These are phyloP conservation scores for Listronotus oregonensis DNA, from an alignment of 1,140 invertebrate genomes.

Conservation along the genomic window DNA sequence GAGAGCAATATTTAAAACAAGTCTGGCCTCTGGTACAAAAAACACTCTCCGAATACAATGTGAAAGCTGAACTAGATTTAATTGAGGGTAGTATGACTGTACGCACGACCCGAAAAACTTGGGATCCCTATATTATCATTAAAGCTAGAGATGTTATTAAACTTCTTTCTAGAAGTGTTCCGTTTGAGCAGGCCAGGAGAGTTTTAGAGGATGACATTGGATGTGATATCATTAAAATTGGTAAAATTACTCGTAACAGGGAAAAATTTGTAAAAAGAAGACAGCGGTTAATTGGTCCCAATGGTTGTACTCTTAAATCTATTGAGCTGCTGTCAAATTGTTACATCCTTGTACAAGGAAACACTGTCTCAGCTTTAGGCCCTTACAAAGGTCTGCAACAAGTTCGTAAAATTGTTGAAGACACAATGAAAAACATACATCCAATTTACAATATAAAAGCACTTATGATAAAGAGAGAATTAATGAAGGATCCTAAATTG, in stretches of 20 bases:
- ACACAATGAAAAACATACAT: conserved; percentile 99
- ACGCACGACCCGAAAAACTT: conserved; percentile 94
- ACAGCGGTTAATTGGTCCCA: conserved; percentile 93
- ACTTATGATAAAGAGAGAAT: conserved; percentile 96
- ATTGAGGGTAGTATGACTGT: conserved; percentile 95
- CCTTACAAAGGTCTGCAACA: conserved; percentile 94
- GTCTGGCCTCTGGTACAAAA: conserved; percentile 95
- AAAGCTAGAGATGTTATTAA: conserved; percentile 97
- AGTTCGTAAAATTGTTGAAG: conserved; percentile 89
- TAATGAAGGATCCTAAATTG: conserved; percentile 89
- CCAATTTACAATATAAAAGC: conserved; percentile 99
- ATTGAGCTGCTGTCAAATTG: conserved; percentile 98
- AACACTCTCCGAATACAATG: conserved; percentile 72
- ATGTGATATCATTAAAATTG: conserved; percentile 98
- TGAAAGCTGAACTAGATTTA: conserved; percentile 92
- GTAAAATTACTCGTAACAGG: conserved; percentile 85
- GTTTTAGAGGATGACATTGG: conserved; percentile 89
- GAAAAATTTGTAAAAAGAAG: conserved; percentile 96
- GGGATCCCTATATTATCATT: conserved; percentile 97
- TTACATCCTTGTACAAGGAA: conserved; percentile 96
- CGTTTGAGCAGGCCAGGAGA: conserved; percentile 90
- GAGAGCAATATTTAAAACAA: conserved; percentile 95
- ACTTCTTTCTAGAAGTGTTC: conserved; percentile 92
- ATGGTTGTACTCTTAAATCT: conserved; percentile 96
- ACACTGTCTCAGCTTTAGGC: conserved; percentile 95